Conservation (phyloP, 1,140 invertebrate species). For the Drosophila ohnishii region DNA sequence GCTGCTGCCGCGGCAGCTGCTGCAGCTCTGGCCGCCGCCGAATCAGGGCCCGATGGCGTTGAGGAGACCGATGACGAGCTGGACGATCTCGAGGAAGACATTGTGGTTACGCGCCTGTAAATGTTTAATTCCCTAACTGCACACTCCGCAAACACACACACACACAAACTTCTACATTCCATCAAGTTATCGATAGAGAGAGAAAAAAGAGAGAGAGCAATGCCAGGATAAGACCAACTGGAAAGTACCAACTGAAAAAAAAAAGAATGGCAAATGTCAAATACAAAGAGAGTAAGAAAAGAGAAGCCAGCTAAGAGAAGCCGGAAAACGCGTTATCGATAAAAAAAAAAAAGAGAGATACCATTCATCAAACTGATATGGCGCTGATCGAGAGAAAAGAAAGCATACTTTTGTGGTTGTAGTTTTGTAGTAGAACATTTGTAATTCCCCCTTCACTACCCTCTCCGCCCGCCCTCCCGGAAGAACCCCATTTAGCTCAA, state of each 20-base stretch:
- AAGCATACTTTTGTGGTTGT: conserved; percentile 59
- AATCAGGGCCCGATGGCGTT: conserved; percentile 83
- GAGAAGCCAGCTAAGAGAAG: neutral
- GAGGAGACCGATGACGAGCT: conserved; percentile 92
- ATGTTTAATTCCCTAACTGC: conserved; percentile 14
- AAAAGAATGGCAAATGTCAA: neutral
- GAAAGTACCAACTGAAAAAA: no score
- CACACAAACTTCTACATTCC: conserved; percentile 19
- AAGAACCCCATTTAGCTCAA: conserved; percentile 51
- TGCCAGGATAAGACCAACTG: neutral
- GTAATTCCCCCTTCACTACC: conserved; percentile 7
- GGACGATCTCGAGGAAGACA: conserved; percentile 93
- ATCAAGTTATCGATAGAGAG: conserved; percentile 31
- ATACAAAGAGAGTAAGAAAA: neutral
- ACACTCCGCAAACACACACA: conserved; percentile 4
- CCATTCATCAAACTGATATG: conserved; percentile 1
- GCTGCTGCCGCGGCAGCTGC: conserved; percentile 72
- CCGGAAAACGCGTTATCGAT: conserved; percentile 15
- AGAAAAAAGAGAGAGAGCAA: conserved; percentile 1
- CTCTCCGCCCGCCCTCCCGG: neutral
- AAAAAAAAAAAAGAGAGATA: neutral
- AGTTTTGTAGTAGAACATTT: conserved; percentile 41
- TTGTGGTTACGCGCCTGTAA: conserved; percentile 92
- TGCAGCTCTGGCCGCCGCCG: conserved; percentile 83
- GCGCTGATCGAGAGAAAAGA: conserved; percentile 6